Base-by-base conservation (phyloP, 2,797 vertebrate genomes). In the Craterocephalus amniculus region DNA sequence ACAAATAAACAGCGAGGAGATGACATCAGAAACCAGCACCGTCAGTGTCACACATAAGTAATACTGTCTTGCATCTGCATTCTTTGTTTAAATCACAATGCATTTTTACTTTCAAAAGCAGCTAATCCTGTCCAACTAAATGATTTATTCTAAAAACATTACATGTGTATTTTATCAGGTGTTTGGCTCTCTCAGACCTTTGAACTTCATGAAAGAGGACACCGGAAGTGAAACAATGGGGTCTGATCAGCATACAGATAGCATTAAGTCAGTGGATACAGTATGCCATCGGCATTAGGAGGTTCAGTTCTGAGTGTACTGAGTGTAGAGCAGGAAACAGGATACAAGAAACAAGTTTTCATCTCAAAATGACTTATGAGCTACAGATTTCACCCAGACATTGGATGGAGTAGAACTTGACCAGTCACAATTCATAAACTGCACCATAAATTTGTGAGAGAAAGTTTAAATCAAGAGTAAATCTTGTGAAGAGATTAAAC, bases 221-320 rank as follows among this genome's bases (percentile, higher is more conserved):
- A 83, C 80, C 72, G 51, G 38, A 70, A 29, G 38, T 75, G 35
- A 81, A 88, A 89, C 80, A 89, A 83, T 68, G 78, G 66, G 38
- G 26, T 71, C 65, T 74, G 83, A 88, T 90, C 69, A 49, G 58
- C 68, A 77, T 26, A 58, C 57, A 81, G 84, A 91, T 87, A 82
- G 69, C 32, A 49, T 18, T n/a, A 31, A 57, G 34, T 66, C 64
- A 52, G 60, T 75, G 66, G 55, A 29, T 76, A 70, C 66, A 74
- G 35, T 66, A 54, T 58, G 74, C 43, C 78, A 55, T 74, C 78
- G 83, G 54, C 31, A 58, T 80, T 67, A 66, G 36, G 60, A 18
- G 57, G 29, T 6, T 7, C 40, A 51, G 60, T 58, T 67, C 2
- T 65, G 36, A 57, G 20, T 58, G 52, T 70, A 52, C 63, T 78